Conservation (phyloP, 2,888 invertebrate species). For the Netelia inedita region DNA sequence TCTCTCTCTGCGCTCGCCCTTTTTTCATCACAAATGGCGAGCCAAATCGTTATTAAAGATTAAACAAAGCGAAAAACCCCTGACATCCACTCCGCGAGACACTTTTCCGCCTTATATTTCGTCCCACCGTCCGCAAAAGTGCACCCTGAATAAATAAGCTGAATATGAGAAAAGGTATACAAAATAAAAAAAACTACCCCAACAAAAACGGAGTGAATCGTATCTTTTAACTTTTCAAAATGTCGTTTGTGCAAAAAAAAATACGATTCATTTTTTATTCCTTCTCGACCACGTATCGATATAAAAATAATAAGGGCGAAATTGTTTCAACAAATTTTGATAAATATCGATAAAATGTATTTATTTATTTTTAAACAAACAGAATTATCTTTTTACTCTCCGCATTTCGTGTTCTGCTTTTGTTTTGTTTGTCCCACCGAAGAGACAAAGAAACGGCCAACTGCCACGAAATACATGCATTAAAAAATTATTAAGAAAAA, state of each 20-base stretch:
- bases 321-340: neutral
- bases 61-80: conserved; percentile 81
- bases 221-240: neutral
- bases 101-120: conserved; percentile 69
- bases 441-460: neutral
- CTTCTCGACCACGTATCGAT: neutral
- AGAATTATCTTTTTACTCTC: neutral
- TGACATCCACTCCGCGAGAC: conserved; percentile 69
- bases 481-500: conserved; percentile 39
- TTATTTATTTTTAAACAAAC: no score
- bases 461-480: conserved; percentile 2
- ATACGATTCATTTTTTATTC: neutral
- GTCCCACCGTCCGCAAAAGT: conserved; percentile 31
- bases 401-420: neutral
- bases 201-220: conserved; percentile 10
- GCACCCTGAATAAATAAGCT: conserved; percentile 44
- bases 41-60: conserved; percentile 83
- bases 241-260: neutral
- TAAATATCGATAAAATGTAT: neutral
- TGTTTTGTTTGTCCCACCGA: neutral
- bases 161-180: conserved; percentile 47
- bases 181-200: conserved; percentile 60
- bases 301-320: neutral
- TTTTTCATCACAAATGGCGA: conserved; percentile 82
- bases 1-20: conserved; percentile 27